Evolutionary conservation across 2,113 vertebrate species (phyloP).

Genomic region (Epinephelus moara): DNA sequence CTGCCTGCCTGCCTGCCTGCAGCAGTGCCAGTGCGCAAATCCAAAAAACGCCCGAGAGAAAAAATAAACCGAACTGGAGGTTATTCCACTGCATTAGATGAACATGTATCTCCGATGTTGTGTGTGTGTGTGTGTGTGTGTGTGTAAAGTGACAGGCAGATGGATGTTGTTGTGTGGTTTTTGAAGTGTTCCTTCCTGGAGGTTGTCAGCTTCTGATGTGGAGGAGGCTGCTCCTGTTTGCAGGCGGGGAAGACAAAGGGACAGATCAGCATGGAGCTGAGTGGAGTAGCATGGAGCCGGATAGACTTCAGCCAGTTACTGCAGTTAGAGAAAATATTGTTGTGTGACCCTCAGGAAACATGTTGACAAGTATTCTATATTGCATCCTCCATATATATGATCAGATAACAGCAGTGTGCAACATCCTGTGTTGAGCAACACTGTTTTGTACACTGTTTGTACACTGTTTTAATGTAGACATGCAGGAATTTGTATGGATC

Average conservation of each 20-base stretch:
- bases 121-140: no score
- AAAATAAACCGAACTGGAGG: slow-evolving; percentile 6
- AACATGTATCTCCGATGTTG: not conserved
- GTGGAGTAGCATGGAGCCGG: slow-evolving; percentile 22
- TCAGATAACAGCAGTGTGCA: not conserved
- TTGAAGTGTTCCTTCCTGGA: slow-evolving; percentile 22
- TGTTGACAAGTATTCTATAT: no score
- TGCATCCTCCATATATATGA: not conserved
- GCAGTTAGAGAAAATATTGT: not conserved
- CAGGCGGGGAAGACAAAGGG: slow-evolving; percentile 52
- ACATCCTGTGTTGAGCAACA: not conserved
- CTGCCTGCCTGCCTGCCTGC: slow-evolving; percentile 18
- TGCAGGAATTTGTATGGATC: not conserved
- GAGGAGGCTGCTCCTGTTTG: slow-evolving; percentile 44
- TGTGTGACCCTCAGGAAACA: not conserved
- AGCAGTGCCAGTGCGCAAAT: slow-evolving; percentile 56
- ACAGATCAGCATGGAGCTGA: slow-evolving; percentile 43
- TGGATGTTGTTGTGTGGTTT: slow-evolving; percentile 16
- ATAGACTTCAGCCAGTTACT: not conserved
- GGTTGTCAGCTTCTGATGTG: slow-evolving; percentile 40
- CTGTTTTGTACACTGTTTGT: no score
- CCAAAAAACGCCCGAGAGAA: slow-evolving; percentile 4
- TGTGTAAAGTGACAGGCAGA: not conserved
- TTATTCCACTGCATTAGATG: not conserved
- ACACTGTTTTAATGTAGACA: no score